Evolutionary conservation across 2,888 invertebrate species (phyloP).

Genomic region (Drymonia ruficornis): DNA sequence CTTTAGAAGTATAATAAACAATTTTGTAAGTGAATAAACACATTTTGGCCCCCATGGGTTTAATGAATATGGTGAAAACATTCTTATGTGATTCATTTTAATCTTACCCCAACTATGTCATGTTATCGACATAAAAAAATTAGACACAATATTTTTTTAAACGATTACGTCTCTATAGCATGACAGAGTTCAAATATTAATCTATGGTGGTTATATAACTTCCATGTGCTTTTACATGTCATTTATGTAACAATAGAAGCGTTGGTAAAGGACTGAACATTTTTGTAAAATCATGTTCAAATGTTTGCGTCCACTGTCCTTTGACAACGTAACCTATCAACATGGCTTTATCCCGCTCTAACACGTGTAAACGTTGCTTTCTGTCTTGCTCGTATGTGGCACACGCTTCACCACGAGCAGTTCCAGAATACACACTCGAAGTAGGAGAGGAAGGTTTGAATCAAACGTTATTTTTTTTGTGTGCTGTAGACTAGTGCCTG

Average conservation of each 20-base stretch:
- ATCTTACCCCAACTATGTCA: neutral
- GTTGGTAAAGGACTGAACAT: slow-evolving; percentile 15
- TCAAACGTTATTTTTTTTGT: slow-evolving; percentile 44
- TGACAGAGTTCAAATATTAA: neutral
- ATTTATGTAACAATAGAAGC: slow-evolving; percentile 24
- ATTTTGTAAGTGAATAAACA: neutral
- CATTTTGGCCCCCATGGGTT: neutral
- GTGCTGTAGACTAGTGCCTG: slow-evolving; percentile 47
- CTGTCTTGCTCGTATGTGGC: slow-evolving; percentile 73
- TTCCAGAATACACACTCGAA: slow-evolving; percentile 78
- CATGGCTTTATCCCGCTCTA: slow-evolving; percentile 74
- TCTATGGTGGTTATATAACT: slow-evolving; percentile 12
- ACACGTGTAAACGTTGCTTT: slow-evolving; percentile 83
- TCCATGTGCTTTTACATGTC: slow-evolving; percentile 31
- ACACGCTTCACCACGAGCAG: slow-evolving; percentile 71
- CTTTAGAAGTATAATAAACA: neutral
- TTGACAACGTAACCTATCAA: slow-evolving; percentile 36
- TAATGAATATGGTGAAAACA: neutral
- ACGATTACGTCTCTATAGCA: neutral
- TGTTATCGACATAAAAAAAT: neutral
- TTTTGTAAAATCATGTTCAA: neutral
- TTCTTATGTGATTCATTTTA: slow-evolving; percentile 5
- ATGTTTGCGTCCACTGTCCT: slow-evolving; percentile 8
- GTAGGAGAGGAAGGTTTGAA: slow-evolving; percentile 83
- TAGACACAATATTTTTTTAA: neutral